Evolutionary conservation across 2,888 invertebrate genomes (phyloP).

Genomic region (Folsomia candida): DNA sequence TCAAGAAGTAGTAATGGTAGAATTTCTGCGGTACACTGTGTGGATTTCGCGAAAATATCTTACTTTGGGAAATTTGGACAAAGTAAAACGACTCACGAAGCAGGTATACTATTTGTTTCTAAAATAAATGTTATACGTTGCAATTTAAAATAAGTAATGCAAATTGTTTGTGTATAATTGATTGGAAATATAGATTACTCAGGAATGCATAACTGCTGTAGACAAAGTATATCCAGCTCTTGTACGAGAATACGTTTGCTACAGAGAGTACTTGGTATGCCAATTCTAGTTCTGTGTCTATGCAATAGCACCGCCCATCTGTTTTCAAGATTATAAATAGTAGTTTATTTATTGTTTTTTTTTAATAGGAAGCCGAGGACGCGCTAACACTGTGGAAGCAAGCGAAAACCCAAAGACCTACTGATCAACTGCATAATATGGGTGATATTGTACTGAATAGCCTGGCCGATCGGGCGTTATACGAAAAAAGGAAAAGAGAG

Average conservation of each 20-base stretch:
- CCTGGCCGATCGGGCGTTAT: constrained; percentile 29
- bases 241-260: constrained; percentile 42
- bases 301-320: no score
- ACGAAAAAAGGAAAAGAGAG: constrained; percentile 31
- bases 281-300: not conserved
- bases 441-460: constrained; percentile 12
- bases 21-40: constrained; percentile 38
- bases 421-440: not conserved
- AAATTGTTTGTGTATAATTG: no score
- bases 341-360: not conserved
- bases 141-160: not conserved
- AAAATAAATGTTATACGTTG: not conserved
- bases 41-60: constrained; percentile 44
- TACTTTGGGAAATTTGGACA: constrained; percentile 29
- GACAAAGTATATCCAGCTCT: constrained; percentile 28
- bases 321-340: not conserved
- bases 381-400: constrained; percentile 32
- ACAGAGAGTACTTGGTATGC: constrained; percentile 41
- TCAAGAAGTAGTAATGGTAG: constrained; percentile 35
- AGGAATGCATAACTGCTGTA: constrained; percentile 38
- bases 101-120: constrained; percentile 20
- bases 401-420: constrained; percentile 28
- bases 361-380: constrained; percentile 34
- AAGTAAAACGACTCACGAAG: constrained; percentile 32
- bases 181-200: constrained; percentile 29